Evolutionary conservation across 1,140 invertebrate genomes (phyloP), one percentile per base, ranked within the genome.

Genomic region (Hermetia illucens): DNA sequence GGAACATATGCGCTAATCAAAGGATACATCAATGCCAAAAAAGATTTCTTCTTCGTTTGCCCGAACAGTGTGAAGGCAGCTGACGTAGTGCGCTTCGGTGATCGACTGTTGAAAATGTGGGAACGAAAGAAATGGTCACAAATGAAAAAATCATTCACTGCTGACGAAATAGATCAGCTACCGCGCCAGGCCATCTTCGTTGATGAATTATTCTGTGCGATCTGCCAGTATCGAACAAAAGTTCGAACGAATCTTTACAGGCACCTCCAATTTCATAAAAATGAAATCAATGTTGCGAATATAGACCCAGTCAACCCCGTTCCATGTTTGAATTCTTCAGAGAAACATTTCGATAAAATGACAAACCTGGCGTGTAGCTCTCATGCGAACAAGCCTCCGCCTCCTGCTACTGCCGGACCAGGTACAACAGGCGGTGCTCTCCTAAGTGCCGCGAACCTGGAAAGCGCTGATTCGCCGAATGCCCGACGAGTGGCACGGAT

Each of bases 291-390:
- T 0, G 72, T 75, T 2, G 67, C 77, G 2, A 64, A 73, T 44
- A 71, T 66, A 0, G 71, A 75, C 0, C 74, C 76, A 0, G 73
- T 83, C 0, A 86, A 86, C 64, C 82, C 82, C 0, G 81, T 86
- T 0, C 82, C 82, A 1, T 81, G 79, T 54, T 58, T 84, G 15
- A 75, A 81, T 34, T 75, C 75, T 21, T 79, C 77, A 39, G 81
- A 84, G 48, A 73, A 70, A 43, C 81, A 83, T 71, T 86, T 86
- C 52, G 82, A 86, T 51, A 82, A 81, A 54, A 87, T 86, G 82
- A 68, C 75, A 0, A 87, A 87, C 55, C 61, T 84, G 12, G 81
- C 83, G 0, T 72, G 73, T 17, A 81, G 79, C 51, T 82, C 79
- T 1, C 68, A 75, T 44, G 62, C 64, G 33, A 17, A n/a, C 9